phyloP scores from a whole-genome alignment of 1,140 invertebrate species.

The Macrobrachium nipponense region DNA sequence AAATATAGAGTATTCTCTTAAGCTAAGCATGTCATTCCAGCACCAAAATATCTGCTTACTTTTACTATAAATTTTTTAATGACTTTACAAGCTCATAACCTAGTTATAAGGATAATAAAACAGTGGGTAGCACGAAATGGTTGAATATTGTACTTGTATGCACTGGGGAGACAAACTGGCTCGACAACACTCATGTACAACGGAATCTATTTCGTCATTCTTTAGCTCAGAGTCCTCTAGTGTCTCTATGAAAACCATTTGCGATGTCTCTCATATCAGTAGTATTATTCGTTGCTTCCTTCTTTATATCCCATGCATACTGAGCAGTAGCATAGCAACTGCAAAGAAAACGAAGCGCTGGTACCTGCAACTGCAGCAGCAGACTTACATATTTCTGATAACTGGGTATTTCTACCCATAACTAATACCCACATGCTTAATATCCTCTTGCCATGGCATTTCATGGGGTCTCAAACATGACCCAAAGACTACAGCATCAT shows the following conservation, averaged over 20 bases:
- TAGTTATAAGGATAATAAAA: slow-evolving; percentile 45
- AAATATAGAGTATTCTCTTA: too few species aligned
- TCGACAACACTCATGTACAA: slow-evolving; percentile 56
- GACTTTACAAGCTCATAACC: neutral
- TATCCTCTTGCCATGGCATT: too few species aligned
- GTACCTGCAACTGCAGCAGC: too few species aligned
- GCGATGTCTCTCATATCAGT: neutral
- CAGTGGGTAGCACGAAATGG: slow-evolving; percentile 40
- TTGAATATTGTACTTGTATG: slow-evolving; percentile 58
- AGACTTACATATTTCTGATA: too few species aligned
- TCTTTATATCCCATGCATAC: neutral
- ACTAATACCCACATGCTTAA: too few species aligned
- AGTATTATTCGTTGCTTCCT: neutral
- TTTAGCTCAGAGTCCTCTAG: slow-evolving; percentile 13
- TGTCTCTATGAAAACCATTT: neutral
- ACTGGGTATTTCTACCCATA: too few species aligned
- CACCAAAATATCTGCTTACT: too few species aligned
- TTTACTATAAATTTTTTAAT: neutral
- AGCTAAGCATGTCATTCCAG: too few species aligned
- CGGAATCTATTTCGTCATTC: slow-evolving; percentile 41
- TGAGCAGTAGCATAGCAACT: neutral
- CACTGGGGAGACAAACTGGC: slow-evolving; percentile 49
- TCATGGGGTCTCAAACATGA: too few species aligned
- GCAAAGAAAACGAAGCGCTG: neutral
- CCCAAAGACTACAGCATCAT: too few species aligned